phyloP scores from a whole-genome alignment of 2,888 invertebrate genomes.

The Drosophila pseudotakahashii region DNA sequence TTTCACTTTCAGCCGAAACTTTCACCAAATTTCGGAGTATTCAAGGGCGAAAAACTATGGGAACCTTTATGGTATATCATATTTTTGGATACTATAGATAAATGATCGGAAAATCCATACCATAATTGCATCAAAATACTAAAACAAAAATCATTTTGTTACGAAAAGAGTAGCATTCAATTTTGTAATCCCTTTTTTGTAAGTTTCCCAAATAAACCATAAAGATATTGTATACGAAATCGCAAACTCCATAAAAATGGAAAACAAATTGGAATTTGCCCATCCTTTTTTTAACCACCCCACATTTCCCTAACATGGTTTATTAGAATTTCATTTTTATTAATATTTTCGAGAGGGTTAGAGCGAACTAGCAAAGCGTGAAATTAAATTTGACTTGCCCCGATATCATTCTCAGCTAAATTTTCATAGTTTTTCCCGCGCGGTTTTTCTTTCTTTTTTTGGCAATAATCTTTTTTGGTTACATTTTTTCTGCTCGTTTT shows the following conservation, averaged over 20 bases:
- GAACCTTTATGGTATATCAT: neutral
- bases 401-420: conserved; percentile 48
- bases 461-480: conserved; percentile 18
- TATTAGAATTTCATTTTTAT: conserved; percentile 54
- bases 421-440: conserved; percentile 52
- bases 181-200: too few relatives aligned
- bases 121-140: too few relatives aligned
- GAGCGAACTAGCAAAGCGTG: conserved; percentile 62
- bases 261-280: conserved; percentile 1
- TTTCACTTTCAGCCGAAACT: conserved; percentile 49
- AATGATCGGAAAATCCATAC: too few relatives aligned
- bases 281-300: neutral
- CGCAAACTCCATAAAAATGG: neutral
- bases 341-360: conserved; percentile 24
- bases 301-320: conserved; percentile 16
- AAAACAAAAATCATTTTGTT: too few relatives aligned
- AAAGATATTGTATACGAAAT: too few relatives aligned
- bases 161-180: too few relatives aligned
- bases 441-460: conserved; percentile 5
- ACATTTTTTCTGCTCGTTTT: conserved; percentile 31
- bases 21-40: conserved; percentile 13
- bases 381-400: conserved; percentile 71
- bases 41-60: conserved; percentile 10
- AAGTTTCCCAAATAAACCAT: too few relatives aligned
- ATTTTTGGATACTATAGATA: neutral